These are phyloP conservation scores for Oikopleura dioica DNA, from an alignment of 23 tunicate species.

Conservation along the genomic window DNA sequence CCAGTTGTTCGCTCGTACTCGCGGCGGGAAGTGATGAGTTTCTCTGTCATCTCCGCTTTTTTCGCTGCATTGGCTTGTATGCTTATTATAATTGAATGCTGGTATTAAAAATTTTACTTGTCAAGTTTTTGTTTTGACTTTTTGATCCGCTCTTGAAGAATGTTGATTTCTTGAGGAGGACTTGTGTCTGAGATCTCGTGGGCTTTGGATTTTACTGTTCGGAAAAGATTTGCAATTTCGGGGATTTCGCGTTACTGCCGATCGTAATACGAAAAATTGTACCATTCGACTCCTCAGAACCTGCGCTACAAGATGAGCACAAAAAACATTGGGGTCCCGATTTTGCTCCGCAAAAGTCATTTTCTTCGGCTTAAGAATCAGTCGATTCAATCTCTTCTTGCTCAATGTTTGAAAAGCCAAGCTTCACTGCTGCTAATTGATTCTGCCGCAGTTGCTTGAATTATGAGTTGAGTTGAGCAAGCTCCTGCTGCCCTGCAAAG, in stretches of 20 bases:
- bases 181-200: background rate
- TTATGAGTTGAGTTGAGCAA: background rate
- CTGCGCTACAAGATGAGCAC: too few relatives aligned
- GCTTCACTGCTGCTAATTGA: background rate
- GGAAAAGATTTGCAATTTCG: background rate
- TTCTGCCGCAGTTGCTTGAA: background rate
- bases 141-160: background rate
- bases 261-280: too few relatives aligned
- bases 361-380: background rate
- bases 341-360: too few relatives aligned
- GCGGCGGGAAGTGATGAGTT: conserved; percentile 44
- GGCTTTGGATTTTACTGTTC: background rate
- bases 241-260: background rate
- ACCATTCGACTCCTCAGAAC: too few relatives aligned
- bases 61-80: conserved; percentile 47
- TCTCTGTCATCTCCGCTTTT: conserved; percentile 26
- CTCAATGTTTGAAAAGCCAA: background rate
- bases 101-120: background rate
- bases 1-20: conserved; percentile 27
- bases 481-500: background rate
- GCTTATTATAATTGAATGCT: conserved; percentile 16
- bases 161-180: conserved; percentile 2
- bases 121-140: background rate
- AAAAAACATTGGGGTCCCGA: too few relatives aligned
- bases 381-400: background rate